phyloP scores from a whole-genome alignment of 2,888 invertebrate genomes.

The Hylaea fasciaria region DNA sequence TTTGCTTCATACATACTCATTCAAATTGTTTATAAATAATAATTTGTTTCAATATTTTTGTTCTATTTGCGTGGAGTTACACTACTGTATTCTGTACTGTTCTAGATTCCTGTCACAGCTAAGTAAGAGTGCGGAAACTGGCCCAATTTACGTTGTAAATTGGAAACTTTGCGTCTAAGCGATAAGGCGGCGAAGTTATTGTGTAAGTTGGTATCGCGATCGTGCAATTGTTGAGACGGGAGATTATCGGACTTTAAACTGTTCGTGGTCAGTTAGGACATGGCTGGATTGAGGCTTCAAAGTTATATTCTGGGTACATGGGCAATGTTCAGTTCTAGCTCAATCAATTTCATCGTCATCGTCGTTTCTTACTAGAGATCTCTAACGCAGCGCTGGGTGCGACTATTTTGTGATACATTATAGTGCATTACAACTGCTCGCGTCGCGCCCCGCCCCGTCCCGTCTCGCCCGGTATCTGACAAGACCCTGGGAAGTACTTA shows the following conservation, averaged over 20 bases:
- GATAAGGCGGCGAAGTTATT: slow-evolving; percentile 44
- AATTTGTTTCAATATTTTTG: too few species aligned
- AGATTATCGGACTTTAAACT: slow-evolving; percentile 27
- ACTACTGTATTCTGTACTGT: slow-evolving; percentile 22
- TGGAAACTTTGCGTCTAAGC: slow-evolving; percentile 38
- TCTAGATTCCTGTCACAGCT: slow-evolving; percentile 2
- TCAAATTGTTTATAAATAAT: too few species aligned
- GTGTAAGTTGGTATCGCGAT: slow-evolving; percentile 40
- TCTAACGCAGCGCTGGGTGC: too few species aligned
- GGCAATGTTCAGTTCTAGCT: too few species aligned
- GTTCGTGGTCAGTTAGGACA: slow-evolving; percentile 28
- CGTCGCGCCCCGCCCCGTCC: too few species aligned
- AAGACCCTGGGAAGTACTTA: too few species aligned
- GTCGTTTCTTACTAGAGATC: too few species aligned
- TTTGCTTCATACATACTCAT: too few species aligned
- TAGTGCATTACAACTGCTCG: too few species aligned
- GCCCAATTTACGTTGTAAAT: slow-evolving; percentile 42
- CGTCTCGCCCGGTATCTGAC: too few species aligned
- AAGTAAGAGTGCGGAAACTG: slow-evolving; percentile 33
- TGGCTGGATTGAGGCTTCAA: slow-evolving; percentile 6
- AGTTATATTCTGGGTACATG: background rate
- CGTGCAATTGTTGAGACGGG: slow-evolving; percentile 28
- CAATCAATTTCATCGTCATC: background rate
- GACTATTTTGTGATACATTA: too few species aligned
- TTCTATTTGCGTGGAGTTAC: background rate